phyloP scores from a whole-genome alignment of 2,113 vertebrate genomes.

The Syngnathus floridae region DNA sequence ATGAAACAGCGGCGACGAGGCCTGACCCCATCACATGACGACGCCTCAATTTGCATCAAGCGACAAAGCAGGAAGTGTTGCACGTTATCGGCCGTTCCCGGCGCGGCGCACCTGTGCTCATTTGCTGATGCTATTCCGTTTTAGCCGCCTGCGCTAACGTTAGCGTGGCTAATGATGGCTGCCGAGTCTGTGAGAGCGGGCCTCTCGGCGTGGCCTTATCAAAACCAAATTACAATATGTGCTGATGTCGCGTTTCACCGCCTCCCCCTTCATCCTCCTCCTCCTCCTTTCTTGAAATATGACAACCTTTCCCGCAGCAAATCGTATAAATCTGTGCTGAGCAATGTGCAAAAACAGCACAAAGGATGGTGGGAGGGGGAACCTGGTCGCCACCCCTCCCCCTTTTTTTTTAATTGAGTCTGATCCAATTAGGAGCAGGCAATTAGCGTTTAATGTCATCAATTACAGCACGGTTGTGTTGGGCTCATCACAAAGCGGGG shows the following conservation, averaged over 20 bases:
- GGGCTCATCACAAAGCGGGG: slow-evolving; percentile 69
- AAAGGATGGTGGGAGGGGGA: slow-evolving; percentile 52
- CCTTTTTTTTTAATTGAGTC: slow-evolving; percentile 73
- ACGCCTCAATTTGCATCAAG: slow-evolving; percentile 33
- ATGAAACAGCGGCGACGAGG: background rate
- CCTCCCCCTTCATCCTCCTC: slow-evolving; percentile 28
- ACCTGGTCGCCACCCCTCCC: background rate
- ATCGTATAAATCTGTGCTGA: slow-evolving; percentile 78
- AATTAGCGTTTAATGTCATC: slow-evolving; percentile 79
- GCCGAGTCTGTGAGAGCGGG: slow-evolving; percentile 51
- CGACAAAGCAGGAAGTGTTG: slow-evolving; percentile 52
- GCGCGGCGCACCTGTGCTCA: slow-evolving; percentile 61
- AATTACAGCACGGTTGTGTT: slow-evolving; percentile 69
- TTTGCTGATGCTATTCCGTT: slow-evolving; percentile 63
- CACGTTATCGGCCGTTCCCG: slow-evolving; percentile 58
- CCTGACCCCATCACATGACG: background rate
- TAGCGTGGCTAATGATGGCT: slow-evolving; percentile 63
- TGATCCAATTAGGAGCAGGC: slow-evolving; percentile 75
- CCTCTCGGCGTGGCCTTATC: slow-evolving; percentile 74
- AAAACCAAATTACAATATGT: slow-evolving; percentile 80
- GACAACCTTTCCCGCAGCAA: slow-evolving; percentile 78
- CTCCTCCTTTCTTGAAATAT: slow-evolving; percentile 67
- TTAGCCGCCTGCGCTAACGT: slow-evolving; percentile 7
- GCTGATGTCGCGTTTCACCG: slow-evolving; percentile 74
- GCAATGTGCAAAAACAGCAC: slow-evolving; percentile 80